Evolutionary conservation across 2,797 vertebrate genomes (phyloP).

Genomic region (Lagocephalus sceleratus): DNA sequence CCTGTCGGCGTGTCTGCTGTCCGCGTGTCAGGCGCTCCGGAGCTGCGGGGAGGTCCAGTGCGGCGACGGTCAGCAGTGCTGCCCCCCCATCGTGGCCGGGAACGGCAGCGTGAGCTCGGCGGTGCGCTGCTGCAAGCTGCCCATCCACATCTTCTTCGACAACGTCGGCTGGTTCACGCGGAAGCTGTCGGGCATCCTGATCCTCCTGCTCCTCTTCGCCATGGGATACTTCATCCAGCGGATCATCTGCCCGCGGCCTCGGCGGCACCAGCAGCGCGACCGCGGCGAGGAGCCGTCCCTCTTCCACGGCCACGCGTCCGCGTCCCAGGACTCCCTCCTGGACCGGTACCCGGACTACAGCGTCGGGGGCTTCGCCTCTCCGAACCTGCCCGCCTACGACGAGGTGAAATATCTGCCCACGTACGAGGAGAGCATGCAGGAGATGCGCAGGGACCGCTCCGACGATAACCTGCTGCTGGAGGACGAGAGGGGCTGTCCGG

Average conservation of each 20-base stretch:
- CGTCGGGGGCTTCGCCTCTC: conserved; percentile 69
- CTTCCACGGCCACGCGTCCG: conserved; percentile 74
- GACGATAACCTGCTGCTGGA: conserved; percentile 67
- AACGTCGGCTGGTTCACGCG: conserved; percentile 88
- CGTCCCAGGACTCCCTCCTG: conserved; percentile 89
- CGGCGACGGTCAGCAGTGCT: conserved; percentile 83
- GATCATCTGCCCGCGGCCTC: conserved; percentile 86
- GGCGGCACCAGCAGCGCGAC: conserved; percentile 63
- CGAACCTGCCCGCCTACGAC: conserved; percentile 89
- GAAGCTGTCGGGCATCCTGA: conserved; percentile 90
- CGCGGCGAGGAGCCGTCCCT: conserved; percentile 73
- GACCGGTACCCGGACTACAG: conserved; percentile 75
- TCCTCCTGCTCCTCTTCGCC: conserved; percentile 88
- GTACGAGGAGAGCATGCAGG: conserved; percentile 91
- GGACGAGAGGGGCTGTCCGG: conserved; percentile 38
- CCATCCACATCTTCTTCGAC: conserved; percentile 86
- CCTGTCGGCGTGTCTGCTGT: conserved; percentile 64
- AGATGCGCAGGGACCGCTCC: conserved; percentile 72
- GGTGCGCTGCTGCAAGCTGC: conserved; percentile 82
- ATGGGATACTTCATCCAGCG: conserved; percentile 93
- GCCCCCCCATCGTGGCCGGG: conserved; percentile 60
- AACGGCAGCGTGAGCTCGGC: conserved; percentile 73
- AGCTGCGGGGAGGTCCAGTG: conserved; percentile 83
- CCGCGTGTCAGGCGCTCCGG: conserved; percentile 76
- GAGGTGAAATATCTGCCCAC: conserved; percentile 93